Conservation (phyloP, 2,888 invertebrate species). For the Macaria notata region DNA sequence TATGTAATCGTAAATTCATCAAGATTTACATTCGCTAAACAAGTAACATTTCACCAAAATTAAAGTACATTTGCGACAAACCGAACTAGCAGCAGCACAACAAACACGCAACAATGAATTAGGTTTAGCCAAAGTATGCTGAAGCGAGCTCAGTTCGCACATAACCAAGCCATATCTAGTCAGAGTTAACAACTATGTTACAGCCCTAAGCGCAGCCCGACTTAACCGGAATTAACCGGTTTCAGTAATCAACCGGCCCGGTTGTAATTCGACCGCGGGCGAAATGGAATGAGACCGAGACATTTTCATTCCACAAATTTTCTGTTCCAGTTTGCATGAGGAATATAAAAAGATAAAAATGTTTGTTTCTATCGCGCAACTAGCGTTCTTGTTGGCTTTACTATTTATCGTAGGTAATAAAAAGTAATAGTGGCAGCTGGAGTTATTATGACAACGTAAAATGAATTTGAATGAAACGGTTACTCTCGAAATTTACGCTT, state of each 20-base stretch:
- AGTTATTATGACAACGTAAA: conserved; percentile 4
- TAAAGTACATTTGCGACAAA: no score
- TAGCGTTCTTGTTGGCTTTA: conserved; percentile 8
- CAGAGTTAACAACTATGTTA: background rate
- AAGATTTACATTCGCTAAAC: no score
- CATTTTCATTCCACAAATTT: conserved; percentile 19
- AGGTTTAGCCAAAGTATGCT: background rate
- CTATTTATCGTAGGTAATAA: conserved; percentile 6
- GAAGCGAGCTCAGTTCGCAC: background rate
- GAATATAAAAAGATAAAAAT: conserved; percentile 4
- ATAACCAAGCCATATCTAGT: background rate
- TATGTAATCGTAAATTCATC: no score
- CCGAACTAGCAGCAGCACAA: no score
- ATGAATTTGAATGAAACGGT: conserved; percentile 4
- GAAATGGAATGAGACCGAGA: conserved; percentile 17
- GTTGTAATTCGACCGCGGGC: conserved; percentile 28
- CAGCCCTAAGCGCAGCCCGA: conserved; percentile 10
- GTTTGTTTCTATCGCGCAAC: conserved; percentile 6
- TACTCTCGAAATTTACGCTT: background rate
- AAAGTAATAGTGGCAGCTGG: conserved; percentile 11
- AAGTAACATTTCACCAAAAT: no score
- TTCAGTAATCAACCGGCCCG: conserved; percentile 38
- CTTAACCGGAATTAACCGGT: conserved; percentile 38
- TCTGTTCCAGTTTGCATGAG: conserved; percentile 7
- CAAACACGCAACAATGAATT: no score